These are phyloP conservation scores for Arbacia lixula DNA, from an alignment of 53 echinoderm and acorn worm species.

Conservation along the genomic window DNA sequence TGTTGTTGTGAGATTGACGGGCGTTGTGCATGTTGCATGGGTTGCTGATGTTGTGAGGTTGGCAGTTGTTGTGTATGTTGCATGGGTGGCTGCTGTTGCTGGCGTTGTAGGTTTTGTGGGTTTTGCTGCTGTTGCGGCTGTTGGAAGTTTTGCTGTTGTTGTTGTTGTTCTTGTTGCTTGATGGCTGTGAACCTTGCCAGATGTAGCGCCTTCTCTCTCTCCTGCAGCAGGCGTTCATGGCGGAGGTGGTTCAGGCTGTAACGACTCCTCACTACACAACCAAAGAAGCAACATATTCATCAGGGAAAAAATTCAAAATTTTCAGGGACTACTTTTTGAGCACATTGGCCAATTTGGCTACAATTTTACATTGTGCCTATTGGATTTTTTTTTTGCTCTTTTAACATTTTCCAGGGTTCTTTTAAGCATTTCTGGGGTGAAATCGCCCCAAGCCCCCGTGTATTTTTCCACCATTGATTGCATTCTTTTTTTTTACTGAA, in stretches of 20 bases:
- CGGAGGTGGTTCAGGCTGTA: slow-evolving; percentile 44
- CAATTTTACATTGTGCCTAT: no score
- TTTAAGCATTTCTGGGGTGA: no score
- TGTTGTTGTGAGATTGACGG: no score
- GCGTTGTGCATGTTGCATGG: neutral
- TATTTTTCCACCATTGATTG: no score
- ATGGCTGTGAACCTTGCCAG: neutral
- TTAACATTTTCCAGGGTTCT: no score
- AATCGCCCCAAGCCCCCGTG: no score
- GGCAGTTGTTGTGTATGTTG: neutral
- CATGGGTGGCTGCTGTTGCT: neutral
- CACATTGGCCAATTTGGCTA: no score
- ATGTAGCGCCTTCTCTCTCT: slow-evolving; percentile 6
- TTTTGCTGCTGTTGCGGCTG: neutral
- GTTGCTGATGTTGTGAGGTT: neutral
- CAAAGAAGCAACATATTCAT: neutral
- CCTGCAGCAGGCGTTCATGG: slow-evolving; percentile 21
- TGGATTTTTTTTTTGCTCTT: no score
- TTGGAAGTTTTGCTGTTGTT: neutral
- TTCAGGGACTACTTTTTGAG: no score
- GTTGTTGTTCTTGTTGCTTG: neutral
- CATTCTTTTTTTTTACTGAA: no score
- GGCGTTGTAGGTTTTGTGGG: neutral
- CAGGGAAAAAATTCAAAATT: neutral
- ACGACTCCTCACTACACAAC: slow-evolving; percentile 33